Evolutionary conservation across 2,797 vertebrate species (phyloP).

Genomic region (Chloroceryle amazona): DNA sequence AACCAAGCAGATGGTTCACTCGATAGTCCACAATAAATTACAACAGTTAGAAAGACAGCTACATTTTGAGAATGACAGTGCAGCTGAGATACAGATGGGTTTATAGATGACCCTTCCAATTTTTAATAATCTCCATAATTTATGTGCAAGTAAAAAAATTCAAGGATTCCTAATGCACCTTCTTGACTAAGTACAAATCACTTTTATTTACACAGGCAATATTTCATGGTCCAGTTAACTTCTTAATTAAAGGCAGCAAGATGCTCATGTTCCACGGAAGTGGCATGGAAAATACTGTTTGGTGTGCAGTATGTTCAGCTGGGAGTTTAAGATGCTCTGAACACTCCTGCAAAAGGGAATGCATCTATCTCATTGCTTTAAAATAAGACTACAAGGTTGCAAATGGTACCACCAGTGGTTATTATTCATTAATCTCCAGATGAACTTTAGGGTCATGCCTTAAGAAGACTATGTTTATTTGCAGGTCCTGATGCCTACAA

Average conservation of each 20-base stretch:
- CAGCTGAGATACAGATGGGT: slow-evolving; percentile 77
- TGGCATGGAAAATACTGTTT: slow-evolving; percentile 78
- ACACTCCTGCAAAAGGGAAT: slow-evolving; percentile 16
- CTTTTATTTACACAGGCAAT: slow-evolving; percentile 84
- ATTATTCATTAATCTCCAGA: not conserved
- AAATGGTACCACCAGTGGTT: not conserved
- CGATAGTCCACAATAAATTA: slow-evolving; percentile 72
- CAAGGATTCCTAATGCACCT: slow-evolving; percentile 78
- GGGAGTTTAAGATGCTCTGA: slow-evolving; percentile 64
- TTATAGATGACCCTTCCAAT: slow-evolving; percentile 79
- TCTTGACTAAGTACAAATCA: slow-evolving; percentile 80
- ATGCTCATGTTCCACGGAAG: slow-evolving; percentile 82
- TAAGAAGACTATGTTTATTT: not conserved
- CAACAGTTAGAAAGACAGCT: slow-evolving; percentile 74
- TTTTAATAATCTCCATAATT: slow-evolving; percentile 83
- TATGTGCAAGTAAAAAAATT: slow-evolving; percentile 79
- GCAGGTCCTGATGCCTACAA: not conserved
- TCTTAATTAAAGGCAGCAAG: slow-evolving; percentile 91
- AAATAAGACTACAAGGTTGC: slow-evolving; percentile 15
- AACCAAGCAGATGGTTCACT: slow-evolving; percentile 75
- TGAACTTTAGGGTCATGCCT: not conserved
- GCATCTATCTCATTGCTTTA: slow-evolving; percentile 2
- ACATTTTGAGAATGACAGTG: slow-evolving; percentile 69
- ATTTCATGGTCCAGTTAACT: slow-evolving; percentile 89
- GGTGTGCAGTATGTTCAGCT: slow-evolving; percentile 73